These are phyloP conservation scores for Corythucha ciliata DNA, from an alignment of 2,888 invertebrate genomes.

Conservation along the genomic window DNA sequence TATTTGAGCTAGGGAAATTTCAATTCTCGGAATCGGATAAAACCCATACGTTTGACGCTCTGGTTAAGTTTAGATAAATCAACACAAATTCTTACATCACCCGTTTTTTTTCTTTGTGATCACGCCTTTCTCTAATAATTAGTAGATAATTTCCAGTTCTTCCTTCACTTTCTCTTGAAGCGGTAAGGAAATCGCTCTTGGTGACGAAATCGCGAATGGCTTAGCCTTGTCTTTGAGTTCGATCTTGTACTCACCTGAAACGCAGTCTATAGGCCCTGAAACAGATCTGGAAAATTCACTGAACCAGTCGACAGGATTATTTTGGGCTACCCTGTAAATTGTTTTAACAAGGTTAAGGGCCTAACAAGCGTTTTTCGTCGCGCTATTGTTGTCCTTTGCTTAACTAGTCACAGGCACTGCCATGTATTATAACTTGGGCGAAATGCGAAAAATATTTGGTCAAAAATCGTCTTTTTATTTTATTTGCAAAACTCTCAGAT, in stretches of 20 bases:
- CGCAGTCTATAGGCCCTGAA: not conserved
- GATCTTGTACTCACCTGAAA: not conserved
- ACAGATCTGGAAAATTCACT: not conserved
- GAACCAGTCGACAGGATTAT: not conserved
- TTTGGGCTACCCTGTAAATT: not conserved
- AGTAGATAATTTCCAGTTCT: conserved; percentile 3
- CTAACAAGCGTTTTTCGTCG: conserved; percentile 2
- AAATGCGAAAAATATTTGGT: too few relatives aligned
- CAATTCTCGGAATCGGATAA: conserved; percentile 16
- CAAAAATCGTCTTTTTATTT: too few relatives aligned
- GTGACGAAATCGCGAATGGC: conserved; percentile 3
- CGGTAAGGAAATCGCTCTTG: conserved; percentile 12
- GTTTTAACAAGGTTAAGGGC: not conserved
- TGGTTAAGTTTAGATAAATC: conserved; percentile 19
- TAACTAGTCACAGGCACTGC: too few relatives aligned
- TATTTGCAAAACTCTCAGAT: too few relatives aligned
- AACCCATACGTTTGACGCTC: conserved; percentile 17
- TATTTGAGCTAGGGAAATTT: conserved; percentile 14
- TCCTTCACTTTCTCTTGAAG: conserved; percentile 15
- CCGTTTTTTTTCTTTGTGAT: not conserved
- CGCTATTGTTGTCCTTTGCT: too few relatives aligned
- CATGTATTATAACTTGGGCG: too few relatives aligned
- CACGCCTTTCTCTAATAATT: conserved; percentile 2
- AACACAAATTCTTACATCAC: conserved; percentile 13
- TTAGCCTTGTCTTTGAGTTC: not conserved